Evolutionary conservation across 2,797 vertebrate species (phyloP).

Genomic region (Enteromius unitaeniatus): DNA sequence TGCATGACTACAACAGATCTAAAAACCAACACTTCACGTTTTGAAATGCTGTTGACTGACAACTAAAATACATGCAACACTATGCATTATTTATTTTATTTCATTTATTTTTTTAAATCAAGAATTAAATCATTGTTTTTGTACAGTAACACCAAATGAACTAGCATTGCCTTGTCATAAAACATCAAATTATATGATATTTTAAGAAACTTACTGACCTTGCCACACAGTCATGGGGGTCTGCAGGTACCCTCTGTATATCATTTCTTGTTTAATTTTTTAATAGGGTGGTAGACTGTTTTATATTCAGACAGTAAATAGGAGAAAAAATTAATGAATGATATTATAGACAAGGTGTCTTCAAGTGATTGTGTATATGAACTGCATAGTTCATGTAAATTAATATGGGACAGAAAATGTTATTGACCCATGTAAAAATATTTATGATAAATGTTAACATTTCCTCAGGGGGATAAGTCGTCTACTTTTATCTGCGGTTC

Average conservation of each 20-base stretch:
- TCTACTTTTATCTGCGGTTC: conserved; percentile 64
- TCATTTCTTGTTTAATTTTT: not conserved
- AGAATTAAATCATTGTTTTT: not conserved
- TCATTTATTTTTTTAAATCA: not conserved
- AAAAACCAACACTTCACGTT: not conserved
- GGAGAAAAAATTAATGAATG: not conserved
- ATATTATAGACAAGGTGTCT: not conserved
- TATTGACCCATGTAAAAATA: not conserved
- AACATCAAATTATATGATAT: not conserved
- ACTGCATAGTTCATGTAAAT: not conserved
- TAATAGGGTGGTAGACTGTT: not conserved
- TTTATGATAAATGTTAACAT: conserved; percentile 51
- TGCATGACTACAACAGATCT: not conserved
- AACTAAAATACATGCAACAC: not conserved
- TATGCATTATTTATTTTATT: not conserved
- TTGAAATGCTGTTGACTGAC: not conserved
- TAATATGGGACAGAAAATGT: not conserved
- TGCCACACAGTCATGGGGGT: not conserved
- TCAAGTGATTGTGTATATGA: not conserved
- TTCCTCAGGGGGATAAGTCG: conserved; percentile 67
- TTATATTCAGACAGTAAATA: not conserved
- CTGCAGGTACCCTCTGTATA: not conserved
- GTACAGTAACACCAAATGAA: not conserved
- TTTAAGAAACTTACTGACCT: not conserved
- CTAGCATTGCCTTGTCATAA: not conserved